phyloP scores from a whole-genome alignment of 2,888 invertebrate genomes.

The Rhingia rostrata region DNA sequence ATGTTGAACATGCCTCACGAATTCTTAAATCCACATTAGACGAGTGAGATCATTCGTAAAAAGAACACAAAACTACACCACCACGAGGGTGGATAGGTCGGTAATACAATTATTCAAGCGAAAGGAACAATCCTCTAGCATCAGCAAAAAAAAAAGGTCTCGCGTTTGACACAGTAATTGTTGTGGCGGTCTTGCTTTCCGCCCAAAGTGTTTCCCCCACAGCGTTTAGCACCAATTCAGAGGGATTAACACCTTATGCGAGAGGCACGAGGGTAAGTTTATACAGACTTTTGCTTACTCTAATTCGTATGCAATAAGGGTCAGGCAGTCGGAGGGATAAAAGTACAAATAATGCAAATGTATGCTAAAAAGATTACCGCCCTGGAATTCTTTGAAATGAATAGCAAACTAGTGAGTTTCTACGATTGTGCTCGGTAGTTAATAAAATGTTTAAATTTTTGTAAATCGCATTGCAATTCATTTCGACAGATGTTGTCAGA shows the following conservation, averaged over 20 bases:
- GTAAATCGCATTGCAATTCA: conserved; percentile 43
- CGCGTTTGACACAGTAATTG: conserved; percentile 49
- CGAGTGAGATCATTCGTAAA: conserved; percentile 41
- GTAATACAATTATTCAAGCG: conserved; percentile 56
- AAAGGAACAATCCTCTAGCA: conserved; percentile 54
- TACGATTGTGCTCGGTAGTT: conserved; percentile 37
- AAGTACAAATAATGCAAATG: conserved; percentile 67
- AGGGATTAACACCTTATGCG: conserved; percentile 69
- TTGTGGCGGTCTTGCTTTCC: conserved; percentile 66
- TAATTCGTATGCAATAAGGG: conserved; percentile 54
- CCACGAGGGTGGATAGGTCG: conserved; percentile 29
- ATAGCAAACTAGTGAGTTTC: conserved; percentile 26
- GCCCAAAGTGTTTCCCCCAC: conserved; percentile 52
- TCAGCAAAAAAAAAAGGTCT: conserved; percentile 29
- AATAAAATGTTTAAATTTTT: conserved; percentile 48
- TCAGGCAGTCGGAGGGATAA: conserved; percentile 30
- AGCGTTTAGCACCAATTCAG: conserved; percentile 69
- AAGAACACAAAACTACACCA: conserved; percentile 30
- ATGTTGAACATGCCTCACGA: neutral
- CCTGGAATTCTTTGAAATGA: conserved; percentile 40
- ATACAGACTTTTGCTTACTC: conserved; percentile 28
- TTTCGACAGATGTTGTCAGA: conserved; percentile 55
- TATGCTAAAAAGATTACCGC: conserved; percentile 70
- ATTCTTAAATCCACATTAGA: conserved; percentile 3
- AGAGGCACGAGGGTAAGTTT: conserved; percentile 29